Base-by-base conservation (phyloP, 1,140 invertebrate genomes). In the Periplaneta americana region DNA sequence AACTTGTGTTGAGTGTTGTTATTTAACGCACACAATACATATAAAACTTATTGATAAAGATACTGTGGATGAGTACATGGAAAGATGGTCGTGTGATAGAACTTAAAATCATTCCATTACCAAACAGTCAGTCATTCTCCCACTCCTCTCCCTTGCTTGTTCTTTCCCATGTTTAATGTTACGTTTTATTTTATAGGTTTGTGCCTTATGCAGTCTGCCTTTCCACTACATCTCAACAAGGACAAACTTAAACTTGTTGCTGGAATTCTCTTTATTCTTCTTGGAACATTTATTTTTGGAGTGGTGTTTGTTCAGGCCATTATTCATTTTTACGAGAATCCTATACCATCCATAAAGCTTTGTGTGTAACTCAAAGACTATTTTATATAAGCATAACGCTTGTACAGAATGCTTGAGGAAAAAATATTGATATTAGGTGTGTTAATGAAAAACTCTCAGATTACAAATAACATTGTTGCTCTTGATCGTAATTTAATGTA, bases 261-360 rank as follows among this genome's bases (percentile, higher is more conserved):
- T 28, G 86, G 91, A 6, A 85, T 89, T 78, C 82, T 88, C n/a
- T 90, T 91, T 83, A 88, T 91, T n/a, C 85, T 88, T 0, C 81
- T 93, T 33, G 92, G 92, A 39, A 86, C 89, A 8, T 93, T 93
- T 84, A 88, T 93, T 5, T 92, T 91, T 84, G 92, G 92, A 15
- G 84, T 93, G 22, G 88, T 92, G 4, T 88, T 92, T 10, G 87
- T 91, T 0, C 90, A 93, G 84, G 88, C 91, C 13, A 83, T 92
- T 18, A 75, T 87, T 22, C 86, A 88, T 82, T 79, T 89, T 34
- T 66, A 66, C 28, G 28, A 66, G 5, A 66, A 66, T 9, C 22
- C 48, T 28, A 22, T n/a, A 66, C 8, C 13, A 5, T n/a, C 0
- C 10, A 13, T 66, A 66, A 66, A n/a, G n/a, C 48, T 66, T 66